Evolutionary conservation across 1,140 invertebrate genomes (phyloP), one percentile per base, ranked within the genome.

Genomic region (Dendroctonus ponderosae): DNA sequence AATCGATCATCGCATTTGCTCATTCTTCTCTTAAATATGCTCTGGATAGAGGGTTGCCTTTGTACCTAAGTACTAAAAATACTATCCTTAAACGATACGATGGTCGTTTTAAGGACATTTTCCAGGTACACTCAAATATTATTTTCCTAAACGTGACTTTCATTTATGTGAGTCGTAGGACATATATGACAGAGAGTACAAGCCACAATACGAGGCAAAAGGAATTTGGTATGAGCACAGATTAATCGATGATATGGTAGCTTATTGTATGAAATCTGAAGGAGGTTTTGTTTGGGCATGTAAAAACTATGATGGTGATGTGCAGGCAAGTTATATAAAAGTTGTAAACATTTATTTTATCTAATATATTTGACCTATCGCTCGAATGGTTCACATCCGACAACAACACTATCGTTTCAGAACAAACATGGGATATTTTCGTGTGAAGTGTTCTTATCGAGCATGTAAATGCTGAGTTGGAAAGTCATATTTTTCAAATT

Each of bases 221-320:
- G 87, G 88, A 7, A 89, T 98, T 63, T 98, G 94, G 94, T 99
- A 99, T 77, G 96, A 98, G 74, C 97, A 99, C 80, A 86, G 97
- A 56, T 81, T 99, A 26, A 99, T 99, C 79, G 97, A 99, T 79
- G 97, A 99, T 75, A 99, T 99, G 97, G 97, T 99, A 4, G 97
- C 97, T 11, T 97, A 98, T 78, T 89, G 90, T 6, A 94, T 99
- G 91, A 99, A 99, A 80, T 95, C 94, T 2, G 92, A 97, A 70
- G 97, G 97, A 71, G 97, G 96, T 59, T 99, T 98, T 82, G 96
- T 99, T 0, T 99, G 97, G 97, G 95, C 97, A 15, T 93, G 97
- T 81, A 99, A 99, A 79, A 99, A 99, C 79, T 99, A 99, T 78
- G 97, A 99, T 78, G 97, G 97, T 42, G 97, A 99, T 83, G 97